These are phyloP conservation scores for Aphelenchoides fujianensis DNA, from an alignment of 1,140 invertebrate genomes.

Conservation along the genomic window DNA sequence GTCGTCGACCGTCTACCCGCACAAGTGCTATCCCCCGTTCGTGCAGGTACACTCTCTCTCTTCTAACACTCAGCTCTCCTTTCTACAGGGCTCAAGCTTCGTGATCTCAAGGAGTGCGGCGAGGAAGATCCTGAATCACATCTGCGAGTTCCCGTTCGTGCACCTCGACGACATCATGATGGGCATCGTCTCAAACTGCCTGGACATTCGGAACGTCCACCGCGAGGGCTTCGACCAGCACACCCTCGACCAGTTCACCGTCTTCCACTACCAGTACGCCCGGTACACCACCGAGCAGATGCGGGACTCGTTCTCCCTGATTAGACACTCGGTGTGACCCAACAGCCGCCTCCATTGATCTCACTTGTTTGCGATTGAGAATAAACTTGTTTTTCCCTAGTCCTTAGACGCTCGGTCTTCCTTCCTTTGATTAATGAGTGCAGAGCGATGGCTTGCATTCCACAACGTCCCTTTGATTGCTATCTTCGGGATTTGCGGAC, in stretches of 20 bases:
- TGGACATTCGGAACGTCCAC: constrained; percentile 49
- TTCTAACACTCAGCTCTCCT: no score
- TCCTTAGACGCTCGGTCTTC: no score
- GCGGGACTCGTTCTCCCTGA: constrained; percentile 27
- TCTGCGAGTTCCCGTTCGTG: constrained; percentile 58
- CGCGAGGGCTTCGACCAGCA: constrained; percentile 59
- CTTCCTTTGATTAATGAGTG: no score
- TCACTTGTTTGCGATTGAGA: background rate
- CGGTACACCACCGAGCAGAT: constrained; percentile 47
- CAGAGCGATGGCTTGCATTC: no score
- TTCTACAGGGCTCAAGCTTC: constrained; percentile 57
- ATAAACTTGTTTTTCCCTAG: background rate
- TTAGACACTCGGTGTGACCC: constrained; percentile 32
- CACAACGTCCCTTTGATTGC: no score
- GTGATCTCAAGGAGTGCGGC: constrained; percentile 48
- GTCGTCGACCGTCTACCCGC: constrained; percentile 47
- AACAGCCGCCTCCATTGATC: background rate
- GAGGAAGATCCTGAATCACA: constrained; percentile 48
- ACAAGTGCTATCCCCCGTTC: constrained; percentile 60
- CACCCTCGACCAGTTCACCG: constrained; percentile 50
- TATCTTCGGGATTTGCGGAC: no score
- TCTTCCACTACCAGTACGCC: constrained; percentile 60
- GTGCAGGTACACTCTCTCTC: constrained; percentile 57
- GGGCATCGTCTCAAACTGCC: constrained; percentile 57
- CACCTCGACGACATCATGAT: constrained; percentile 60